phyloP scores from a whole-genome alignment of 2,888 invertebrate species.

The Helobdella robusta region DNA sequence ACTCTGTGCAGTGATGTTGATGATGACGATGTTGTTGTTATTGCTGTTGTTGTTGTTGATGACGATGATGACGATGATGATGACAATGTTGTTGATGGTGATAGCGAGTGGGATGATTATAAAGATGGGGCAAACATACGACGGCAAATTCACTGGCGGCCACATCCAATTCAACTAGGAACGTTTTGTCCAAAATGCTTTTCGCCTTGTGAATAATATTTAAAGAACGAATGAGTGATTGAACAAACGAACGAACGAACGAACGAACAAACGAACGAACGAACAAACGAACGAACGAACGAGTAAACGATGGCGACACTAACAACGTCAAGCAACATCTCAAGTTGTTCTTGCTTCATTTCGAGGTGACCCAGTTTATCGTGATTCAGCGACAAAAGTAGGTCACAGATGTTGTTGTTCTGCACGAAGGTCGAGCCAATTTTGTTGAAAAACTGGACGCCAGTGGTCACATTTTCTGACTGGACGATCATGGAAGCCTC shows the following conservation, averaged over 20 bases:
- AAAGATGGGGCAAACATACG: conserved; percentile 37
- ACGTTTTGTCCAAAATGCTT: conserved; percentile 72
- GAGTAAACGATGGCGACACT: neutral
- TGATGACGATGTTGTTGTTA: too few relatives aligned
- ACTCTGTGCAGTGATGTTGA: neutral
- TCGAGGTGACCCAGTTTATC: neutral
- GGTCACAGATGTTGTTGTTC: conserved; percentile 23
- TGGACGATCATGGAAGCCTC: too few relatives aligned
- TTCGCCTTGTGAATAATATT: conserved; percentile 52
- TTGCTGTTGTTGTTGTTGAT: neutral
- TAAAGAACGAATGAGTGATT: neutral
- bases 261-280: neutral
- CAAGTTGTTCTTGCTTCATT: neutral
- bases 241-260: neutral
- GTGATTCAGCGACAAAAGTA: neutral
- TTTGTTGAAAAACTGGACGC: conserved; percentile 71
- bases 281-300: neutral
- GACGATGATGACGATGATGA: conserved; percentile 24
- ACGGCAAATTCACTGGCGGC: conserved; percentile 70
- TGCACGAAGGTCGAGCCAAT: conserved; percentile 74
- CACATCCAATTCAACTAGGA: conserved; percentile 69
- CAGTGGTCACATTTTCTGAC: neutral
- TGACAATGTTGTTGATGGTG: conserved; percentile 2
- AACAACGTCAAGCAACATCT: neutral
- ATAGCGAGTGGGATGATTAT: neutral